Conservation (phyloP, 2,113 vertebrate species). For the Limnothrissa miodon region DNA sequence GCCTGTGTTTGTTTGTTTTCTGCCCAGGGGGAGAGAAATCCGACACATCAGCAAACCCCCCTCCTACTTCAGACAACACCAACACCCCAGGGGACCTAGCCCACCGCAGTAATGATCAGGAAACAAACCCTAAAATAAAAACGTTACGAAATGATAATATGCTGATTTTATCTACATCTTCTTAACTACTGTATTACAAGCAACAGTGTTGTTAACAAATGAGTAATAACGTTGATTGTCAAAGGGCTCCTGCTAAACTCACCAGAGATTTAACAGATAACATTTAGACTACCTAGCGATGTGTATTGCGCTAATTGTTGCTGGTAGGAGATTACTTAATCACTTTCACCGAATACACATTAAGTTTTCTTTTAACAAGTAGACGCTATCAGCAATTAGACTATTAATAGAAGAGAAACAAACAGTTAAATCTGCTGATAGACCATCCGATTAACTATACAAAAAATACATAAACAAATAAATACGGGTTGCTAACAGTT, state of each 20-base stretch:
- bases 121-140: constrained; percentile 36
- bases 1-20: constrained; percentile 13
- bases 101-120: constrained; percentile 34
- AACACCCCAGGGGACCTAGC: constrained; percentile 39
- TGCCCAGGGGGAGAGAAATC: constrained; percentile 37
- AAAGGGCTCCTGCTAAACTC: constrained; percentile 21
- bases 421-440: background rate
- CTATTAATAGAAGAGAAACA: background rate
- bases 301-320: constrained; percentile 59
- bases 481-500: background rate
- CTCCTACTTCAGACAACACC: constrained; percentile 29
- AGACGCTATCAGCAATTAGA: background rate
- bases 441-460: background rate
- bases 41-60: constrained; percentile 43
- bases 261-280: constrained; percentile 18
- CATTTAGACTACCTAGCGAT: constrained; percentile 23
- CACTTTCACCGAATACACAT: constrained; percentile 61
- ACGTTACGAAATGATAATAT: background rate
- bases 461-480: background rate
- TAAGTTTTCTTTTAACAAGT: background rate
- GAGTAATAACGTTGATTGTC: background rate
- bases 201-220: background rate
- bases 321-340: constrained; percentile 49
- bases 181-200: background rate
- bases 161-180: background rate